Evolutionary conservation across 2,113 vertebrate species (phyloP).

Genomic region (Notechis scutatus): DNA sequence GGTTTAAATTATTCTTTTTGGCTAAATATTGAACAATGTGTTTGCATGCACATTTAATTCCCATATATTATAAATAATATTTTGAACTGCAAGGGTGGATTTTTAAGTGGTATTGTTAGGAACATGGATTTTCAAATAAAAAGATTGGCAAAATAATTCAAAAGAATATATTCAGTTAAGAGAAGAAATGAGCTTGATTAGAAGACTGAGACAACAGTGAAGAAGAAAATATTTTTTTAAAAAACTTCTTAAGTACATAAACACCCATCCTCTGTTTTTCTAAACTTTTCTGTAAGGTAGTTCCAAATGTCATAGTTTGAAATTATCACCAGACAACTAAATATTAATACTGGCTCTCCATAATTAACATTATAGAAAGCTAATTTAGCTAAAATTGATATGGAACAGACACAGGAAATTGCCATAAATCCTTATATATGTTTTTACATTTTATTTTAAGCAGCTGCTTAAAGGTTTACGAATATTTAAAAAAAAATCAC

Average conservation of each 20-base stretch:
- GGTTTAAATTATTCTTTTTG: background rate
- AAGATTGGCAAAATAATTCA: background rate
- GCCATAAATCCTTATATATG: conserved; percentile 21
- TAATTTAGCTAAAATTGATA: background rate
- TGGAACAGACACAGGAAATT: conserved; percentile 32
- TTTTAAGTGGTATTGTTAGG: background rate
- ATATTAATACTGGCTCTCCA: conserved; percentile 8
- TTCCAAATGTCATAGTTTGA: conserved; percentile 5
- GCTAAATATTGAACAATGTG: background rate
- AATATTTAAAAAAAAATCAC: conserved; percentile 59
- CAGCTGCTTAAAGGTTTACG: conserved; percentile 78
- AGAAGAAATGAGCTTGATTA: background rate
- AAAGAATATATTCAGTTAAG: conserved; percentile 2
- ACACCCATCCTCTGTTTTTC: background rate
- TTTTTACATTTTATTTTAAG: conserved; percentile 38
- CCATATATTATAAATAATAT: background rate
- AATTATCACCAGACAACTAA: conserved; percentile 21
- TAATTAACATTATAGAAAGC: conserved; percentile 1
- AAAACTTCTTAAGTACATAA: background rate
- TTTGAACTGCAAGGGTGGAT: background rate
- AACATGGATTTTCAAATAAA: background rate
- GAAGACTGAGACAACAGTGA: background rate
- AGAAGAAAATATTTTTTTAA: background rate
- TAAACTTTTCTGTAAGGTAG: conserved; percentile 12
- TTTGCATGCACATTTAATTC: background rate